A percentile compares a stretch with the other conserved stretches of the same genome.
These are phyloP conservation scores for Pseudocheirus occidentalis DNA, from an alignment of 2,797 vertebrate species.

Conservation along the genomic window DNA sequence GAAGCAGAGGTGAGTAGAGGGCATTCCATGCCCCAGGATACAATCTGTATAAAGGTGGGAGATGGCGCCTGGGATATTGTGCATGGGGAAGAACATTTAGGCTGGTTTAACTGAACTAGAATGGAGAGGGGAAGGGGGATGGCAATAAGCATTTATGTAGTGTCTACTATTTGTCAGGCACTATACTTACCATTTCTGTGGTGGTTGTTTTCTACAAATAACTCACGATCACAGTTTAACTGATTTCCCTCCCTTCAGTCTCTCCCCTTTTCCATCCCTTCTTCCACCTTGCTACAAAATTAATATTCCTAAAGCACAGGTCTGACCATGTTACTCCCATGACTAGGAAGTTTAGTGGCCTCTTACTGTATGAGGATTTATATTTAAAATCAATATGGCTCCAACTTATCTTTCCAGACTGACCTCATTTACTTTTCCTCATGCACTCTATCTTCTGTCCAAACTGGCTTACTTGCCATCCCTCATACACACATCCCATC, in stretches of 20 bases:
- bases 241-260: not conserved
- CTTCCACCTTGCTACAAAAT: not conserved
- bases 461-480: not conserved
- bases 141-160: not conserved
- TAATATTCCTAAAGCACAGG: not conserved
- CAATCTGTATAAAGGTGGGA: not conserved
- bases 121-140: not conserved
- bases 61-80: not conserved
- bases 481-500: not conserved
- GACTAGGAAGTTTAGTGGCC: not conserved
- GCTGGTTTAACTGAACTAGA: not conserved
- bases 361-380: not conserved
- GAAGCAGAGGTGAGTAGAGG: not conserved
- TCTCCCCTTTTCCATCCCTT: not conserved
- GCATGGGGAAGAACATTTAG: not conserved
- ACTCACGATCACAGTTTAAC: not conserved
- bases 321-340: not conserved
- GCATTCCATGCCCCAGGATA: not conserved
- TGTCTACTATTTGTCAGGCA: not conserved
- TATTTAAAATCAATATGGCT: not conserved
- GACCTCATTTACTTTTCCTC: not conserved
- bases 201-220: not conserved
- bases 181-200: not conserved
- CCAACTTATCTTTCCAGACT: not conserved
- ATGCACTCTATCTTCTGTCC: not conserved